Conservation (phyloP, 2,797 vertebrate genomes). For the Pteronotus mesoamericanus region DNA sequence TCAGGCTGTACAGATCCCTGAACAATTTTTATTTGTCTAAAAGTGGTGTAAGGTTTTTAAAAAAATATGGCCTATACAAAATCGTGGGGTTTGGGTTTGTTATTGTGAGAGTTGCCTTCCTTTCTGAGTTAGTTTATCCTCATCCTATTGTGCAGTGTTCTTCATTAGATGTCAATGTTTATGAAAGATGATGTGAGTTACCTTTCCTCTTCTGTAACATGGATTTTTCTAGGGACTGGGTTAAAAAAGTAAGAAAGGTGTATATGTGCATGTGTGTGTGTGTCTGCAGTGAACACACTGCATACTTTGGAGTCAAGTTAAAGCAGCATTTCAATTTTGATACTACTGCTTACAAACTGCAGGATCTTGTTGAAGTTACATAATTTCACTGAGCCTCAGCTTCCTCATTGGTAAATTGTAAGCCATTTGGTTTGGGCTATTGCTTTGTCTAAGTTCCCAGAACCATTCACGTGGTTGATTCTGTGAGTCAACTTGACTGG, state of each 20-base stretch:
- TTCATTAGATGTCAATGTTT: not conserved
- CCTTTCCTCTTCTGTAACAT: not conserved
- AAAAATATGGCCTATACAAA: not conserved
- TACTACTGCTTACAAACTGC: not conserved
- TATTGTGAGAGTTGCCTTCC: not conserved
- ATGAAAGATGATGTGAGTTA: not conserved
- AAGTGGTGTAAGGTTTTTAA: not conserved
- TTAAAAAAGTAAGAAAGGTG: not conserved
- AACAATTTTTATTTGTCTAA: not conserved
- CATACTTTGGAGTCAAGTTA: not conserved
- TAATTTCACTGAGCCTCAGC: not conserved
- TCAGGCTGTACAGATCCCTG: not conserved
- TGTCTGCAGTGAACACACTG: rapidly evolving
- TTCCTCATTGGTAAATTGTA: not conserved
- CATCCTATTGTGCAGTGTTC: not conserved
- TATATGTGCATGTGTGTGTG: no score
- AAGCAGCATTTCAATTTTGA: not conserved
- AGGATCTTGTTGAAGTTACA: not conserved
- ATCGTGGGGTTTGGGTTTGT: not conserved
- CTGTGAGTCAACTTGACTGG: not conserved
- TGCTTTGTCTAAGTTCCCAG: not conserved
- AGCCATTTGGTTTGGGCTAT: not conserved
- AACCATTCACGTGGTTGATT: not conserved
- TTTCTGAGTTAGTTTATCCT: not conserved
- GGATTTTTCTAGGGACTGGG: not conserved